Conservation (phyloP, 2,113 vertebrate genomes). For the Collichthys lucidus region DNA sequence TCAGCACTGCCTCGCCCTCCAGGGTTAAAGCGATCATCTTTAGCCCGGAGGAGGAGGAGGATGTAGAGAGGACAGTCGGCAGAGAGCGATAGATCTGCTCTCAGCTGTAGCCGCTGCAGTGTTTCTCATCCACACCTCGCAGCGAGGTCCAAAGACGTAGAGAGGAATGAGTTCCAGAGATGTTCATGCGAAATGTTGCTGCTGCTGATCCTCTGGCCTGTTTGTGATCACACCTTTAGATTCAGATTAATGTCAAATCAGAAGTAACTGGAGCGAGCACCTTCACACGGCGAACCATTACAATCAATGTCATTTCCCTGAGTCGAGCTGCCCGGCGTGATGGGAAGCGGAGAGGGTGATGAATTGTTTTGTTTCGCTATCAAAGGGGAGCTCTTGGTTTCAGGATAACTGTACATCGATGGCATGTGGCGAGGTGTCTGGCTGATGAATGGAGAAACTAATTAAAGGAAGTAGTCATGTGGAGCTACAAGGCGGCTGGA, state of each 20-base stretch:
- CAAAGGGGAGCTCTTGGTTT: conserved; percentile 59
- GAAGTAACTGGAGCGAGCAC: conserved; percentile 68
- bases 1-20: conserved; percentile 63
- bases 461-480: conserved; percentile 65
- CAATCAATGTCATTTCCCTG: conserved; percentile 62
- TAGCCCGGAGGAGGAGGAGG: conserved; percentile 38
- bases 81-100: conserved; percentile 63
- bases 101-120: conserved; percentile 58
- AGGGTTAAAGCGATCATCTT: conserved; percentile 67
- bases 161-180: conserved; percentile 77
- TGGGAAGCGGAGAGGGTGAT: conserved; percentile 48
- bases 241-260: conserved; percentile 72
- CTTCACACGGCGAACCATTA: conserved; percentile 71
- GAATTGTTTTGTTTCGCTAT: conserved; percentile 67
- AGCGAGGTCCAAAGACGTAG: conserved; percentile 35
- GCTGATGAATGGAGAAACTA: conserved; percentile 73
- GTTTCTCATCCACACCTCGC: conserved; percentile 67
- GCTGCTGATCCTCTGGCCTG: conserved; percentile 45
- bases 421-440: conserved; percentile 39
- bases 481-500: conserved; percentile 52
- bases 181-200: conserved; percentile 24
- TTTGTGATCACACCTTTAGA: conserved; percentile 71
- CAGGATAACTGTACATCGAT: conserved; percentile 34
- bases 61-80: conserved; percentile 63
- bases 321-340: conserved; percentile 41